Evolutionary conservation across 2,888 invertebrate species (phyloP).

Genomic region (Scrobipalpa atriplicella): DNA sequence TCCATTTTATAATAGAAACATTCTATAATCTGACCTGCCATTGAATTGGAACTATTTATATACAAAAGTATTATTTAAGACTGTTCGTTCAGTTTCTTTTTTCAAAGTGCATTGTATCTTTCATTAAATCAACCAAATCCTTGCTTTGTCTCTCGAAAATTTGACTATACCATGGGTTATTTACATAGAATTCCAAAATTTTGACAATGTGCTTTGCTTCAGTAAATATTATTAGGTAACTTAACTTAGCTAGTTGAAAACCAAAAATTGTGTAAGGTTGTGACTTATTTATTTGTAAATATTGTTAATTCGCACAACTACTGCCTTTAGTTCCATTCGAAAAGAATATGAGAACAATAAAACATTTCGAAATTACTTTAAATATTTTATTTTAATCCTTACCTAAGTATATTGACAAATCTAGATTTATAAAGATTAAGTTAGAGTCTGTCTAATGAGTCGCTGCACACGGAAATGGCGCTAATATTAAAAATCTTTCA

Average conservation of each 20-base stretch:
- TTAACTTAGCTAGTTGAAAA: slow-evolving; percentile 10
- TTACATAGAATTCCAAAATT: too few species aligned
- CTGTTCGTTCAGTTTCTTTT: too few species aligned
- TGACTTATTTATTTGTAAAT: slow-evolving; percentile 14
- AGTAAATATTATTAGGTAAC: neutral
- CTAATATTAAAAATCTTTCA: too few species aligned
- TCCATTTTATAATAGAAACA: slow-evolving; percentile 19
- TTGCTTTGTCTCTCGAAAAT: too few species aligned
- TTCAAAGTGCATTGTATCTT: too few species aligned
- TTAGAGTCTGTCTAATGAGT: too few species aligned
- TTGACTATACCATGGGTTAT: too few species aligned
- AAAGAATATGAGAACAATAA: slow-evolving; percentile 22
- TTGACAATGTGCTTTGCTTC: neutral
- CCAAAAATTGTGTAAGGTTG: slow-evolving; percentile 32
- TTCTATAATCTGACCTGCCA: neutral
- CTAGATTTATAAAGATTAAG: neutral
- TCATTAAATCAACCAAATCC: too few species aligned
- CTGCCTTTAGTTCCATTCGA: slow-evolving; percentile 34
- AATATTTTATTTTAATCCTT: slow-evolving; percentile 27
- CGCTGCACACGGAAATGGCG: too few species aligned
- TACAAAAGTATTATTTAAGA: too few species aligned
- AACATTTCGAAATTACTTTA: slow-evolving; percentile 15
- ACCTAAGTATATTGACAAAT: neutral
- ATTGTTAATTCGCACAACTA: slow-evolving; percentile 33
- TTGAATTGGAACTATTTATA: too few species aligned